Evolutionary conservation across 2,888 invertebrate species (phyloP).

Genomic region (Gastracanthus pulcherrimus): DNA sequence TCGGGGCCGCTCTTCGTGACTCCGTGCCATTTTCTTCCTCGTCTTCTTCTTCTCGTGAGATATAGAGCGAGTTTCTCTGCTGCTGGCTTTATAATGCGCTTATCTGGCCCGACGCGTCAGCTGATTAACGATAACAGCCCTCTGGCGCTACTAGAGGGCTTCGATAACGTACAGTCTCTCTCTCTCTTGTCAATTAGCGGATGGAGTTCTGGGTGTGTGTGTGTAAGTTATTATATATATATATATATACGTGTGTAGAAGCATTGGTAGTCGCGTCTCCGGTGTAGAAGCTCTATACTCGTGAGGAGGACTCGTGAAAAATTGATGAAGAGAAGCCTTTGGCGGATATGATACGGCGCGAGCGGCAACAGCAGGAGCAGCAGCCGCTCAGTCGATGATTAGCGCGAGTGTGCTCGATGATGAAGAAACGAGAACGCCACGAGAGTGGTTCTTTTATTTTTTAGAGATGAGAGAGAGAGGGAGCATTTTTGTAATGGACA

Average conservation of each 20-base stretch:
- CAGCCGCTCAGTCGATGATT: constrained; percentile 48
- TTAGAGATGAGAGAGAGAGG: background rate
- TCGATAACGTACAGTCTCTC: constrained; percentile 27
- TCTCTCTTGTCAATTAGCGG: constrained; percentile 46
- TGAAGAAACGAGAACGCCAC: constrained; percentile 27
- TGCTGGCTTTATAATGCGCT: constrained; percentile 44
- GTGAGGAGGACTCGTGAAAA: constrained; percentile 58
- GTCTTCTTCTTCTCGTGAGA: constrained; percentile 28
- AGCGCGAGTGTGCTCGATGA: constrained; percentile 7
- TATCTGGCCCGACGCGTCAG: constrained; percentile 50
- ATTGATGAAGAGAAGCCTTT: constrained; percentile 61
- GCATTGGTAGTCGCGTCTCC: background rate
- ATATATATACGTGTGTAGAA: too few relatives aligned
- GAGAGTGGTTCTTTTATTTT: background rate
- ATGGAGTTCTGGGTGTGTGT: background rate
- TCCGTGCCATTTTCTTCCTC: constrained; percentile 26
- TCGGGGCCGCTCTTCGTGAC: constrained; percentile 35
- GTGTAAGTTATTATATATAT: too few relatives aligned
- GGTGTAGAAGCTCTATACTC: background rate
- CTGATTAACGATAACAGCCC: constrained; percentile 55
- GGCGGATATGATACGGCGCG: constrained; percentile 40
- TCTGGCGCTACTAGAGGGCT: constrained; percentile 8
- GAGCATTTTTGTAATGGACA: constrained; percentile 35
- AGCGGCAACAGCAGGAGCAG: constrained; percentile 15
- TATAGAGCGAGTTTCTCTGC: constrained; percentile 41